A percentile compares a stretch with the other conserved stretches of the same genome.
Conservation (phyloP, 1,140 invertebrate genomes). For the Notospermus geniculatus region DNA sequence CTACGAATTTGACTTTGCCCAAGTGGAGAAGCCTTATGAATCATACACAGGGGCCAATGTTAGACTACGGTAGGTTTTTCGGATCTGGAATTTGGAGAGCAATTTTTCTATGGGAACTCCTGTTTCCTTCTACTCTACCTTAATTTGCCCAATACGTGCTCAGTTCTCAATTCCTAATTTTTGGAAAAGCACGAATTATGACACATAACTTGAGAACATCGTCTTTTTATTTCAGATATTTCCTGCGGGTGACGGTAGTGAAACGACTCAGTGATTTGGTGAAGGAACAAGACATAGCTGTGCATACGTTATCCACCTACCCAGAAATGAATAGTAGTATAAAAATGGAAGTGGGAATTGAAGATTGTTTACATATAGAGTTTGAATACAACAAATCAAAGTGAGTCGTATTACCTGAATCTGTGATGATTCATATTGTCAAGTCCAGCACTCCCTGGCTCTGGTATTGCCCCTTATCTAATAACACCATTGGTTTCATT, state of each 20-base stretch:
- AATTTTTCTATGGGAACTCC: no score
- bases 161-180: no score
- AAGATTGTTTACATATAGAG: constrained; percentile 99
- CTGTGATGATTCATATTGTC: no score
- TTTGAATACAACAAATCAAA: constrained; percentile 99
- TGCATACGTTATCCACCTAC: constrained; percentile 96
- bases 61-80: constrained; percentile 68
- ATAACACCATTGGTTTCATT: no score
- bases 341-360: constrained; percentile 68
- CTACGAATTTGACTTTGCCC: constrained; percentile 94
- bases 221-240: constrained; percentile 69
- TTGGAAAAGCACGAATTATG: no score
- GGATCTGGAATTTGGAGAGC: no score
- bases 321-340: constrained; percentile 93
- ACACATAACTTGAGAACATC: background rate
- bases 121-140: background rate
- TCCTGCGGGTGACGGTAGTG: constrained; percentile 91
- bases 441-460: no score
- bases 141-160: no score
- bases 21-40: constrained; percentile 99
- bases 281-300: constrained; percentile 95
- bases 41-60: constrained; percentile 97
- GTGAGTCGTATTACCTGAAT: no score
- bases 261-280: constrained; percentile 90
- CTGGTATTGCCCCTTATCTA: no score